Evolutionary conservation across 2,888 invertebrate genomes (phyloP), one percentile per base, ranked within the genome.

Genomic region (Epinotia bilunana): DNA sequence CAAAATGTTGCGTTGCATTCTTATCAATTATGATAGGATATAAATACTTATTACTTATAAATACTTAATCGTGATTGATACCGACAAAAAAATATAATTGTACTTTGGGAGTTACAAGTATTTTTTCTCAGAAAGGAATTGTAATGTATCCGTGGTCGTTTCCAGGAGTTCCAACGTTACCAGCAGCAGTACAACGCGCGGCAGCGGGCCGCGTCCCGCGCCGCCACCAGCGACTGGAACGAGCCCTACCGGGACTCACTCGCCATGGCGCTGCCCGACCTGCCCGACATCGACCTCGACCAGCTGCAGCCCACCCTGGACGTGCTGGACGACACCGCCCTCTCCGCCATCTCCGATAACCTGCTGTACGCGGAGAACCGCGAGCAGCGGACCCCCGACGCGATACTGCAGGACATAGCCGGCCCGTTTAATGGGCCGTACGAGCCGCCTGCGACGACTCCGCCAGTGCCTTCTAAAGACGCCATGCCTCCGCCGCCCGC

Each of bases 161-260:
- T 89, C 13, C 90, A 93, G 91, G 95, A 95, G 86, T 95, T 95
- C 87, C 95, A 95, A 79, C 92, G 95, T 79, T 95, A 95, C 83
- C 95, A 95, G 83, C 95, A 95, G 91, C 95, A 95, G 86, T 95
- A 95, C 85, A 95, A 95, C 83, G 94, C 95, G 49, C 90, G 94
- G 70, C 95, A 95, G 81, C 94, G 94, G 18, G 91, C 93, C 20
- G 91, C 94, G 46, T 87, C 91, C n/a, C 87, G 88, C 16, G 86
- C 87, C 57, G 81, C 90, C 77, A 82, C 90, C 82, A 85, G 92
- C n/a, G 88, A 95, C 88, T 91, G 94, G 94, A 89, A 90, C 90
- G 93, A 93, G 80, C 90, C 93, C 0, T 93, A 92, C 87, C 91
- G 92, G 87, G 93, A 93, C 88, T 86, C 88, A n/a, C 78, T 90